phyloP scores from a whole-genome alignment of 2,888 invertebrate genomes.

The Empis livida region DNA sequence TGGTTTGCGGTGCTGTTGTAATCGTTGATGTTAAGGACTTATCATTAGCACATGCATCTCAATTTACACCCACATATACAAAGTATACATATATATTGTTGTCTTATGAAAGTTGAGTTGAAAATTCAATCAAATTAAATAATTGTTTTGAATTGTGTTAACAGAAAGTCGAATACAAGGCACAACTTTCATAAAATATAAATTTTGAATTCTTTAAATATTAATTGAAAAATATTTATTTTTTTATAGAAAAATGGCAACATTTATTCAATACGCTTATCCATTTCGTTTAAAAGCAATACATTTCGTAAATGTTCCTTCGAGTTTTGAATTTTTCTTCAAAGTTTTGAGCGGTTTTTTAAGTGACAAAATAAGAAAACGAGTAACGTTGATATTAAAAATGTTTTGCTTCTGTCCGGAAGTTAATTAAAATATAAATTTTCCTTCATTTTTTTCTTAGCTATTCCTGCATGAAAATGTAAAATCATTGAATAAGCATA shows the following conservation, averaged over 20 bases:
- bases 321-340: slow-evolving; percentile 44
- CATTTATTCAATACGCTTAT: slow-evolving; percentile 38
- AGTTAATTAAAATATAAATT: not conserved
- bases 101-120: too few relatives aligned
- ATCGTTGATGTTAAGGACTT: slow-evolving; percentile 42
- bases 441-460: slow-evolving; percentile 1
- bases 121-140: too few relatives aligned
- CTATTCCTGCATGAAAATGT: slow-evolving; percentile 8
- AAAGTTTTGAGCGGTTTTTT: slow-evolving; percentile 41
- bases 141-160: too few relatives aligned
- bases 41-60: slow-evolving; percentile 39
- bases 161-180: too few relatives aligned
- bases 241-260: slow-evolving; percentile 11
- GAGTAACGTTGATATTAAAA: slow-evolving; percentile 34
- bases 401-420: not conserved
- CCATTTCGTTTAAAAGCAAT: slow-evolving; percentile 46
- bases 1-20: slow-evolving; percentile 33
- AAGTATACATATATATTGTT: slow-evolving; percentile 35
- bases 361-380: slow-evolving; percentile 43
- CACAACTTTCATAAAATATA: too few relatives aligned
- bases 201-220: not conserved
- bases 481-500: slow-evolving; percentile 25
- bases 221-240: not conserved
- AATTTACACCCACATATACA: slow-evolving; percentile 39
- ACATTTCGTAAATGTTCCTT: slow-evolving; percentile 43